A percentile compares a stretch with the other conserved stretches of the same genome.
Evolutionary conservation across 2,888 invertebrate species (phyloP).

Genomic region (Drosophila borealis): DNA sequence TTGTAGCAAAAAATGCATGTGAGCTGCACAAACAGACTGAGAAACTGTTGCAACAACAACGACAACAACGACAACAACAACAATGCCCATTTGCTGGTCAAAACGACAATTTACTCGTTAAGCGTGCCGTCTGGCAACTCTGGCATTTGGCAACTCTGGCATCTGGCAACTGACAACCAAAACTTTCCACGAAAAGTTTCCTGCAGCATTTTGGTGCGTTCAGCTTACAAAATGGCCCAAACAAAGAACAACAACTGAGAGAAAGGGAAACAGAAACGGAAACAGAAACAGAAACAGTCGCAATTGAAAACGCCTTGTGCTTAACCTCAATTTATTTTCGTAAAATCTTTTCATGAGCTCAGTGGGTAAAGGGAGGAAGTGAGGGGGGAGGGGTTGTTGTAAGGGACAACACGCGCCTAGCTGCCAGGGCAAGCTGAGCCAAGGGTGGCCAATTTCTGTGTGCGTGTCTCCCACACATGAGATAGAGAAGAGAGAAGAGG

Average conservation of each 20-base stretch:
- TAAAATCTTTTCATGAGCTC: slow-evolving; percentile 34
- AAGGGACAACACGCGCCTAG: slow-evolving; percentile 6
- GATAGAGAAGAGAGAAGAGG: neutral
- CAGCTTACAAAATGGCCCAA: slow-evolving; percentile 8
- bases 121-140: slow-evolving; percentile 35
- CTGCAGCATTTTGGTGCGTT: slow-evolving; percentile 40
- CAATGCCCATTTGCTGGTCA: slow-evolving; percentile 51
- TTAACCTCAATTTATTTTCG: slow-evolving; percentile 51
- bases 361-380: neutral
- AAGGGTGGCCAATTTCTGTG: slow-evolving; percentile 5
- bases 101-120: slow-evolving; percentile 78
- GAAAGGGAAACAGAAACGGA: neutral
- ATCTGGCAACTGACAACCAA: slow-evolving; percentile 21
- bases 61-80: slow-evolving; percentile 17
- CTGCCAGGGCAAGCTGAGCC: slow-evolving; percentile 3
- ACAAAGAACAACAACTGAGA: slow-evolving; percentile 10
- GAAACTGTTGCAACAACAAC: slow-evolving; percentile 36
- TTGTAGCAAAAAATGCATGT: slow-evolving; percentile 14
- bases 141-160: slow-evolving; percentile 28
- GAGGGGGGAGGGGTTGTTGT: neutral
- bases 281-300: slow-evolving; percentile 6
- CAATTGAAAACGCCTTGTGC: slow-evolving; percentile 30
- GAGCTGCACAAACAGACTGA: slow-evolving; percentile 38
- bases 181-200: slow-evolving; percentile 34
- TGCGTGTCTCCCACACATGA: slow-evolving; percentile 14